A percentile compares a stretch with the other conserved stretches of the same genome.
Conservation (phyloP, 2,113 vertebrate species). For the Progne subis region DNA sequence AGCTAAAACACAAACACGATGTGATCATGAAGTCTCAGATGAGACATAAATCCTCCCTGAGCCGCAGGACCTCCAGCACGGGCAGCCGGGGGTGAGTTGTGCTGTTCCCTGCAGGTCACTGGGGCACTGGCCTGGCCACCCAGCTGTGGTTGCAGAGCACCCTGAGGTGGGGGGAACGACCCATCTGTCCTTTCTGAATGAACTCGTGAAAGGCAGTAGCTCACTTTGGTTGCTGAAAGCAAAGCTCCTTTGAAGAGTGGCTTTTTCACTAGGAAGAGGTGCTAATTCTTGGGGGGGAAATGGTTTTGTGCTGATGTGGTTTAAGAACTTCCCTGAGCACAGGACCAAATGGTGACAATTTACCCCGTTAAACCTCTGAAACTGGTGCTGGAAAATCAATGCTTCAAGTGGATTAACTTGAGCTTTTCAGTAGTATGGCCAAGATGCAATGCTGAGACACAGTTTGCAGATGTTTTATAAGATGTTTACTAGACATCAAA, state of each 20-base stretch:
- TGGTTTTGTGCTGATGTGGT: background rate
- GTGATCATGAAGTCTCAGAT: conserved; percentile 98
- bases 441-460: background rate
- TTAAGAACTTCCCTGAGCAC: background rate
- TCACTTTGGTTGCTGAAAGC: background rate
- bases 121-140: background rate
- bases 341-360: background rate
- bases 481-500: background rate
- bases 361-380: background rate
- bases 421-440: background rate
- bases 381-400: background rate
- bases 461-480: background rate
- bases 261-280: background rate
- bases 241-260: background rate
- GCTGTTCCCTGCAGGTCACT: background rate
- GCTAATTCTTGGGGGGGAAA: background rate
- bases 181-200: background rate
- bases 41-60: conserved; percentile 95
- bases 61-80: conserved; percentile 90
- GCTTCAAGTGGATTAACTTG: background rate
- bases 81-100: conserved; percentile 91
- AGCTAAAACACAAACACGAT: conserved; percentile 96
- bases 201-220: background rate
- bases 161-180: accelerated
- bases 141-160: background rate